Conservation (phyloP, 2,888 invertebrate genomes). For the Alitta virens region DNA sequence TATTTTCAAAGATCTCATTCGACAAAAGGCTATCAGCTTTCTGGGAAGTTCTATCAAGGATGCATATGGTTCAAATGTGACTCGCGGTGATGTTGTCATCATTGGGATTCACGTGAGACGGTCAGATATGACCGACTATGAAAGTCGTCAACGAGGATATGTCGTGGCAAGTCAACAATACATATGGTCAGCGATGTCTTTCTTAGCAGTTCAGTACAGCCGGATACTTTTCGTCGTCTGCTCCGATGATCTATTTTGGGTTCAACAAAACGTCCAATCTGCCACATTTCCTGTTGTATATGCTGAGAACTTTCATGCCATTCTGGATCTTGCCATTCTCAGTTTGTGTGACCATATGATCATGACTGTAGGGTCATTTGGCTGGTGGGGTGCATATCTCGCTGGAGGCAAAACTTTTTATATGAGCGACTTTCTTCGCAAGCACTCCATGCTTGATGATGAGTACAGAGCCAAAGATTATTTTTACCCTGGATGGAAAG, state of each 20-base stretch:
- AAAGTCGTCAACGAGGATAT: constrained; percentile 47
- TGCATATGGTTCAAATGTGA: constrained; percentile 19
- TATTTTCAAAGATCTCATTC: constrained; percentile 32
- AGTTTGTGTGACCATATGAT: constrained; percentile 50
- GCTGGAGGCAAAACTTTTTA: constrained; percentile 48
- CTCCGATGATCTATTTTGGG: constrained; percentile 54
- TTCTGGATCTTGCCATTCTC: constrained; percentile 53
- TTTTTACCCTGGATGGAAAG: constrained; percentile 51
- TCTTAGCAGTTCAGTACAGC: constrained; percentile 35
- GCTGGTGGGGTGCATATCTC: constrained; percentile 58
- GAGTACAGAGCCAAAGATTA: constrained; percentile 49
- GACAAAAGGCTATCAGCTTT: constrained; percentile 27
- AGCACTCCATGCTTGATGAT: constrained; percentile 45
- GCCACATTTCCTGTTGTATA: constrained; percentile 30
- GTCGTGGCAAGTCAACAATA: constrained; percentile 48
- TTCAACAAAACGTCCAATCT: constrained; percentile 30
- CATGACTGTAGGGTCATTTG: constrained; percentile 53
- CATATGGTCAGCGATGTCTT: constrained; percentile 43
- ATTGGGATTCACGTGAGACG: constrained; percentile 55
- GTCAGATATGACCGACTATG: constrained; percentile 53
- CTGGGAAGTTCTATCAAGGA: constrained; percentile 18
- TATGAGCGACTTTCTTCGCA: constrained; percentile 52
- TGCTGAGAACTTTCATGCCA: constrained; percentile 34
- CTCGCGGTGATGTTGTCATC: constrained; percentile 23
- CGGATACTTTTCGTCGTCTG: constrained; percentile 50